Base-by-base conservation (phyloP, 1,140 invertebrate genomes). In the Anastrepha obliqua region DNA sequence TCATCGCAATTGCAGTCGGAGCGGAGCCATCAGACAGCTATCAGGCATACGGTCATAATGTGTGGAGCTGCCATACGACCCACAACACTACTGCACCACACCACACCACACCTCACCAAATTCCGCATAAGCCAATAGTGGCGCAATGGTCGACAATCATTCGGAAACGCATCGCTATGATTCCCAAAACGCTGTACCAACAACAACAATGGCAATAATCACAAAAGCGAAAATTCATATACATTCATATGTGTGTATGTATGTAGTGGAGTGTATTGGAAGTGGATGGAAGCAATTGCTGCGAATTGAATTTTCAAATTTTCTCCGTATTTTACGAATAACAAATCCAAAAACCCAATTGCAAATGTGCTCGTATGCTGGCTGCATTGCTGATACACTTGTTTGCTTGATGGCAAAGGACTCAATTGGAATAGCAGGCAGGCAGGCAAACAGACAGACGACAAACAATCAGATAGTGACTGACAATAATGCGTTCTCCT, bases 241-340 rank as follows among this genome's bases (percentile, higher is more conserved):
- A 13, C 60, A 62, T 62, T 62, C 15, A 13, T 62, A 15, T 81
- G 51, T 55, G 74, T 81, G 70, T 51, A 7, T 78, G 42, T 55
- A 17, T 58, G 74, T 51, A 39, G 0, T 74, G 70, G 7, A 5
- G 11, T 47, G 51, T 74, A 47, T 74, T 74, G 70, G 70, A 74
- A 74, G 74, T 81, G 47, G 44, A n/a, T 20, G 74, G 74, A 51
- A 81, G 47, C n/a, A 81, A 81, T 74, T 44, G 67, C 67, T 74
- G 67, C 67, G 67, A 81, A 81, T 81, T 81, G 74, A 51, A 81
- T 81, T 81, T 81, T 81, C 74, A 81, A 55, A 81, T 81, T 81
- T 81, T 81, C 74, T 81, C 44, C 42, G 39, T 47, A 74, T 74
- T 74, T 74, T 74, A 74, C 67, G 42, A 44, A 74, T 74, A 11